These are phyloP conservation scores for Caerostris extrusa DNA, from an alignment of 1,140 invertebrate genomes.

Conservation along the genomic window DNA sequence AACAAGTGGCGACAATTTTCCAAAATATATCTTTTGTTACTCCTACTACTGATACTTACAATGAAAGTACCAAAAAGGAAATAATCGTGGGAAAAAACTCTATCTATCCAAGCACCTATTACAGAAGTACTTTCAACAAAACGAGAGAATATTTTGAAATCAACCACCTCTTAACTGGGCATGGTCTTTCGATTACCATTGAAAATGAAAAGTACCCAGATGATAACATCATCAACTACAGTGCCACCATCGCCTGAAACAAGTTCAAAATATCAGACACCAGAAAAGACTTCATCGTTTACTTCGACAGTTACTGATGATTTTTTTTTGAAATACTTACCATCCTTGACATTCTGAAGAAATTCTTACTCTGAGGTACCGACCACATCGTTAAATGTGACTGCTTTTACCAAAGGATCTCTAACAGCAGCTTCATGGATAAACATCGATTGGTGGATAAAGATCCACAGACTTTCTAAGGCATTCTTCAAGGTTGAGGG, in stretches of 20 bases:
- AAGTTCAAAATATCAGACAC: background rate
- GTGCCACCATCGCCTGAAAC: background rate
- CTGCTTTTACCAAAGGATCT: slow-evolving; percentile 34
- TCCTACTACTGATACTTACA: background rate
- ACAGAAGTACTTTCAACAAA: background rate
- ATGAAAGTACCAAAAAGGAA: background rate
- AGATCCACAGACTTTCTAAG: background rate
- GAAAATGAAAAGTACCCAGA: background rate
- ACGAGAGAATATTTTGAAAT: background rate
- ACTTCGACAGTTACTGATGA: background rate
- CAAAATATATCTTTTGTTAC: background rate
- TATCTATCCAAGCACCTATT: background rate
- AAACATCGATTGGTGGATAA: background rate
- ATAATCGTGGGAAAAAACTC: background rate
- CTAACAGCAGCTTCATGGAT: background rate
- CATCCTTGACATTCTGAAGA: background rate
- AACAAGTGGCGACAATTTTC: slow-evolving; percentile 30
- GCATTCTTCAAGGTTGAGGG: background rate
- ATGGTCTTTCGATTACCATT: background rate
- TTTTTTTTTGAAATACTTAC: background rate
- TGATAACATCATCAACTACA: background rate
- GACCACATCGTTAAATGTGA: background rate
- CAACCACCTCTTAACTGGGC: background rate
- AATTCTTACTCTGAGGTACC: background rate
- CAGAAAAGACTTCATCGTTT: background rate